Evolutionary conservation across 2,888 invertebrate species (phyloP).

Genomic region (Panopea generosa): DNA sequence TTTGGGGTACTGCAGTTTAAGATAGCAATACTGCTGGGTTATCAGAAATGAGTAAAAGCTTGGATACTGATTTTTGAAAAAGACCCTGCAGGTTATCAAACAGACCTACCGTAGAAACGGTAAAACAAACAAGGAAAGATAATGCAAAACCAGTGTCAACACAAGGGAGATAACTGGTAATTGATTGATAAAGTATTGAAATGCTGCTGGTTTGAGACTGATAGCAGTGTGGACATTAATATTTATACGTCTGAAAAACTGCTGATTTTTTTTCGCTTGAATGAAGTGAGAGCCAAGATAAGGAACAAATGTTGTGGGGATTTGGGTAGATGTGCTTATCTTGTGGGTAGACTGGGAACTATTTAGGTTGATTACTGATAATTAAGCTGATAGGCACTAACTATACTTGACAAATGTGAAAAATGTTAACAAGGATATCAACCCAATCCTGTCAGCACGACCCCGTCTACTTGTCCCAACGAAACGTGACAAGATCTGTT

Average conservation of each 20-base stretch:
- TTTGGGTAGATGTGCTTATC: not conserved
- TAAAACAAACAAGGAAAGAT: conserved; percentile 34
- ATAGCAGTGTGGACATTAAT: conserved; percentile 31
- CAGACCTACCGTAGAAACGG: conserved; percentile 16
- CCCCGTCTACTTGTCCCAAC: too few species aligned
- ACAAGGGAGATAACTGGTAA: conserved; percentile 30
- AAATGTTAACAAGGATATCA: too few species aligned
- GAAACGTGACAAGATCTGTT: too few species aligned
- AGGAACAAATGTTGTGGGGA: conserved; percentile 1
- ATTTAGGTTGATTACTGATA: too few species aligned
- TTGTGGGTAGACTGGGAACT: too few species aligned
- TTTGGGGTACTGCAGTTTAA: conserved; percentile 2
- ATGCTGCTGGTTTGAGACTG: conserved; percentile 5
- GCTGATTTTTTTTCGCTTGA: conserved; percentile 7
- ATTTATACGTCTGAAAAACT: conserved; percentile 11
- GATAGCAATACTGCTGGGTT: conserved; percentile 19
- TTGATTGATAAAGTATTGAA: conserved; percentile 7
- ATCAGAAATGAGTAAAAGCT: conserved; percentile 40
- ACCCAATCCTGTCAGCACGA: too few species aligned
- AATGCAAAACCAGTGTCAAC: not conserved
- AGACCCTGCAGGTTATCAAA: conserved; percentile 33
- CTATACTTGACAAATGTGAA: too few species aligned
- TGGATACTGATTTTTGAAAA: conserved; percentile 40
- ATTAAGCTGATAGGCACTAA: too few species aligned
- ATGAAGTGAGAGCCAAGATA: conserved; percentile 21